These are phyloP conservation scores for Anaspis maculata DNA, from an alignment of 2,888 invertebrate genomes.

Conservation along the genomic window DNA sequence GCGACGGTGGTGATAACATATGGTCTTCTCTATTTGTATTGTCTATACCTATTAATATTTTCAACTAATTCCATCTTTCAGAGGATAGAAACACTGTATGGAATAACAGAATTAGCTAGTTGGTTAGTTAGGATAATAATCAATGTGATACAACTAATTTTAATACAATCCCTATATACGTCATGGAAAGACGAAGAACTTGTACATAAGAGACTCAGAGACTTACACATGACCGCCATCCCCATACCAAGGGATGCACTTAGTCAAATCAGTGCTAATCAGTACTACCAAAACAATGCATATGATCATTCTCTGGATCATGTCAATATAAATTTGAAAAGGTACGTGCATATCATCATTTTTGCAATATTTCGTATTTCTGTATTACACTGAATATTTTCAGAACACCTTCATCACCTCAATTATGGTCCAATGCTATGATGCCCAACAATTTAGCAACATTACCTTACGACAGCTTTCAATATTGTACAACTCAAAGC, in stretches of 20 bases:
- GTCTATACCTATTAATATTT: too few species aligned
- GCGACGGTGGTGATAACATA: too few species aligned
- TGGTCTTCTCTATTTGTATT: too few species aligned
- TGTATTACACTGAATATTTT: conserved; percentile 9
- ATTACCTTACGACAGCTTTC: conserved; percentile 33
- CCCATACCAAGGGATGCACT: conserved; percentile 27
- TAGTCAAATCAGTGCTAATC: conserved; percentile 24
- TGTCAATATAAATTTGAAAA: conserved; percentile 23
- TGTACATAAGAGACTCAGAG: conserved; percentile 42
- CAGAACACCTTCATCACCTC: conserved; percentile 33
- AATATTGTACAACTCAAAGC: conserved; percentile 37
- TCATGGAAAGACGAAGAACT: conserved; percentile 48
- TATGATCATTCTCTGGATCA: conserved; percentile 35
- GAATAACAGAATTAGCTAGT: conserved; percentile 44
- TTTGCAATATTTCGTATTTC: conserved; percentile 2
- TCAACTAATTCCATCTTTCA: conserved; percentile 24
- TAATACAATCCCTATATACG: conserved; percentile 46
- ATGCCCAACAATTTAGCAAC: conserved; percentile 33
- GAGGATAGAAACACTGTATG: conserved; percentile 43
- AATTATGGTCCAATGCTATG: conserved; percentile 30
- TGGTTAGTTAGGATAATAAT: conserved; percentile 43
- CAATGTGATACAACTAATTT: conserved; percentile 43
- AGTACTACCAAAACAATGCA: conserved; percentile 38
- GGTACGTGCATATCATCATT: too few species aligned
- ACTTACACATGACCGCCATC: conserved; percentile 40